Evolutionary conservation across 2,888 invertebrate genomes (phyloP), one percentile per base, ranked within the genome.

Genomic region (Isoperla grammatica): DNA sequence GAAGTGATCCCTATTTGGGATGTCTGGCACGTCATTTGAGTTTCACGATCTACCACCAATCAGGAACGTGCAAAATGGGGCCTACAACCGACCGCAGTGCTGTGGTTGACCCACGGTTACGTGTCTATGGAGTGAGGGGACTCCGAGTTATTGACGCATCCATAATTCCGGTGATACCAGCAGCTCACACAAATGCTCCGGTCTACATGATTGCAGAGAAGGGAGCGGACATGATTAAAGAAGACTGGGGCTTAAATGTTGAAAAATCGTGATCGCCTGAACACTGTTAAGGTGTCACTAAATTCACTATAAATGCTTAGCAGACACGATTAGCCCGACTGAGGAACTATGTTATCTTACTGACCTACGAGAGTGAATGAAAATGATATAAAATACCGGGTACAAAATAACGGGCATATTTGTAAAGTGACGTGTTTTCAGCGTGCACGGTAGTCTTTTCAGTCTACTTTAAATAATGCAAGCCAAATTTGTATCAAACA

Each of bases 181-280:
- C 88, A 0, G 86, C 85, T 19, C 89, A 90, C 70, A 89, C 89
- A 0, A 89, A 89, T 67, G 85, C 87, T 0, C 87, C 90, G 0
- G 80, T 80, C 1, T 87, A 82, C 64, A 89, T 90, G 90, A 88
- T 90, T 67, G 90, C 88, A 2, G 90, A 90, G 71, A 90, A 88
- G 71, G 87, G 82, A 5, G 77, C 85, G 0, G 87, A 88, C 69
- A 77, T 87, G 76, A 85, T 87, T 46, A 86, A 85, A 72, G 71
- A 82, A 68, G 75, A 75, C 63, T 78, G 78, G 76, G 71, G 37
- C 65, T 48, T 29, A 29, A 6, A 4, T 29, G 29, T 29, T 4
- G 5, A 29, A 29, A 29, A 29, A 29, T 8, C n/a, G n/a, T n/a
- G n/a, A n/a, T n/a, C n/a, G n/a, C n/a, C n/a, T n/a, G n/a, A n/a